phyloP scores from a whole-genome alignment of 2,797 vertebrate species.

The Lophotriccus pileatus region DNA sequence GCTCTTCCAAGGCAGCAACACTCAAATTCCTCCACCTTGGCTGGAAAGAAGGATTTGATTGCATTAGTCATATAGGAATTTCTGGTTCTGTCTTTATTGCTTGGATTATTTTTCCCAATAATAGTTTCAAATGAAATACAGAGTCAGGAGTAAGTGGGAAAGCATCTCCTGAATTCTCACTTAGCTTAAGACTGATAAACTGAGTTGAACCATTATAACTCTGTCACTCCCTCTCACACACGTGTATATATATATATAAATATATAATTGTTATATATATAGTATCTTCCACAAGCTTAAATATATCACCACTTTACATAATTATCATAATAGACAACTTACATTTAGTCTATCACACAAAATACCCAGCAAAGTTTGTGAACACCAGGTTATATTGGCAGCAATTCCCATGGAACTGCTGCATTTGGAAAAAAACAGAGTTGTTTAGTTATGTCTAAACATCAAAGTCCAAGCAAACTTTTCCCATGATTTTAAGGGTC shows the following conservation, averaged over 20 bases:
- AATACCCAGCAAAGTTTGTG: background rate
- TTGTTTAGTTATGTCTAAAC: background rate
- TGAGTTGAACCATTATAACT: background rate
- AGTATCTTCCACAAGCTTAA: slow-evolving; percentile 5
- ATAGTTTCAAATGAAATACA: background rate
- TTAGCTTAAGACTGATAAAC: background rate
- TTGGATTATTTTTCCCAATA: background rate
- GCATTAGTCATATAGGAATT: background rate
- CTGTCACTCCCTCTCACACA: background rate
- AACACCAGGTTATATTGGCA: background rate
- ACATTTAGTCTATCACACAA: background rate
- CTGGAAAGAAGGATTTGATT: background rate
- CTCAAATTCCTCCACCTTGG: background rate
- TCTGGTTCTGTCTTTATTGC: background rate
- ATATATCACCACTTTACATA: background rate
- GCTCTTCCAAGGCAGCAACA: background rate
- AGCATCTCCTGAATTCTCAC: background rate
- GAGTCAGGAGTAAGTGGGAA: background rate
- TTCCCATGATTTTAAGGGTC: background rate
- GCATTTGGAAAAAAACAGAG: background rate
- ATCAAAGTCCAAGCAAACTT: background rate
- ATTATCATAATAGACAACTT: slow-evolving; percentile 7
- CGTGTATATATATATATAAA: background rate
- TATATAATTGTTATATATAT: background rate
- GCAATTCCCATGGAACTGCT: background rate